phyloP scores from a whole-genome alignment of 2,113 vertebrate species.

The human (Homo sapiens) region GRCh38 chr16:60682001-60682500 shows the following conservation, averaged over 20 bases:
- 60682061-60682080: background rate
- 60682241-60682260: background rate
- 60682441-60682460: background rate
- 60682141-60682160: background rate
- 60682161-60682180: background rate
- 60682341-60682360: background rate
- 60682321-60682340: background rate
- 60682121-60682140: background rate
- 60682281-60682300: background rate
- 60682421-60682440: background rate
- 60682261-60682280: background rate
- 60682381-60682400: background rate
- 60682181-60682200: background rate
- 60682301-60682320: background rate
- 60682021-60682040: background rate
- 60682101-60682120: background rate
- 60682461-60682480: background rate
- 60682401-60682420: background rate
- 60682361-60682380: background rate
- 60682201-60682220: background rate
- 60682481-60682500: background rate
- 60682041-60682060: background rate
- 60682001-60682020: background rate
- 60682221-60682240: background rate
- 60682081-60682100: background rate